These are phyloP conservation scores for Zaprionus obscuricornis DNA, from an alignment of 2,888 invertebrate genomes.

Conservation along the genomic window DNA sequence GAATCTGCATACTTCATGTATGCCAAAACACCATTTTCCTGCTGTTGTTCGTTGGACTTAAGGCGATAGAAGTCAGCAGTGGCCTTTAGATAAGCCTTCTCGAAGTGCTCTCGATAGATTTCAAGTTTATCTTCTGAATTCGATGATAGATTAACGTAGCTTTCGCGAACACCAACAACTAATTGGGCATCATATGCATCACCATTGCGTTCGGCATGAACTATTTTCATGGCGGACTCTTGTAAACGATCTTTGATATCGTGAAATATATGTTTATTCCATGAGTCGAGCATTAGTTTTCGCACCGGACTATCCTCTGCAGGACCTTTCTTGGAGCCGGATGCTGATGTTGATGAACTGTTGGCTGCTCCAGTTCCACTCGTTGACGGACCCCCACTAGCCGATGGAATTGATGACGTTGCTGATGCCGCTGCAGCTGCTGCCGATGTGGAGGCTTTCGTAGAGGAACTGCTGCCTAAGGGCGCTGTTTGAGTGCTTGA, in stretches of 20 bases:
- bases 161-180: conserved; percentile 98
- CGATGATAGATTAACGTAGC: conserved; percentile 98
- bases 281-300: conserved; percentile 98
- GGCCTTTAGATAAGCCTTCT: conserved; percentile 96
- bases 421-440: conserved; percentile 28
- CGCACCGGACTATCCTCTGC: conserved; percentile 96
- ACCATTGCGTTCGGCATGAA: conserved; percentile 98
- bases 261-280: conserved; percentile 98
- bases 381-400: conserved; percentile 15
- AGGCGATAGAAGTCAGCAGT: conserved; percentile 96
- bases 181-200: conserved; percentile 98
- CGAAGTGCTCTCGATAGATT: conserved; percentile 98
- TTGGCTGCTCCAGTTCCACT: conserved; percentile 45
- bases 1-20: conserved; percentile 99
- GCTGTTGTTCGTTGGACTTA: conserved; percentile 95
- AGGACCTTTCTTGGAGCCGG: conserved; percentile 85
- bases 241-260: conserved; percentile 96
- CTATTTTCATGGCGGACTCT: conserved; percentile 98
- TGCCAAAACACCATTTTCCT: conserved; percentile 95
- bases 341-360: conserved; percentile 53
- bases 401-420: too few relatives aligned
- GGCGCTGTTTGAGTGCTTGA: conserved; percentile 50
- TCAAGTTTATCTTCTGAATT: conserved; percentile 96
- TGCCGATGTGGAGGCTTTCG: conserved; percentile 51
- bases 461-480: conserved; percentile 60